Evolutionary conservation across 2,888 invertebrate genomes (phyloP).

Genomic region (Dryocosmus kuriphilus): DNA sequence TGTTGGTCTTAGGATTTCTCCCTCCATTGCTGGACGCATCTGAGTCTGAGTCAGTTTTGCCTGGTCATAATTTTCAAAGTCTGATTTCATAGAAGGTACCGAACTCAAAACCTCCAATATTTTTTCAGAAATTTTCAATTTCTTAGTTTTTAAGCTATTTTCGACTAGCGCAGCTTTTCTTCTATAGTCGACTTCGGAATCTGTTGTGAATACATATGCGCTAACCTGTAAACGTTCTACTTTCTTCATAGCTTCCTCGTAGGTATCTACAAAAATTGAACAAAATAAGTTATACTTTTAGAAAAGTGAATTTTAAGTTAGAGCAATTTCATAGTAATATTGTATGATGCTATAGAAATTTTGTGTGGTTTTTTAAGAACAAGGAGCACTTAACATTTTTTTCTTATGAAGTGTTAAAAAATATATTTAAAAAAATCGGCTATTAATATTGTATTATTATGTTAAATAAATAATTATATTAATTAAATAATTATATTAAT

Average conservation of each 20-base stretch:
- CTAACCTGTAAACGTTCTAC: not conserved
- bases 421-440: too few species aligned
- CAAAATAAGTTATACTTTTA: not conserved
- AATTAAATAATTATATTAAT: too few species aligned
- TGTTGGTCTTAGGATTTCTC: too few species aligned
- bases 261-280: not conserved
- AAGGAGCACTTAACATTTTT: too few species aligned
- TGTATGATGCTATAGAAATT: too few species aligned
- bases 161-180: not conserved
- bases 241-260: constrained; percentile 2
- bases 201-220: not conserved
- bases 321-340: too few species aligned
- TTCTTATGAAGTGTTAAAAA: too few species aligned
- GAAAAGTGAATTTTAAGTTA: not conserved
- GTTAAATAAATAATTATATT: too few species aligned
- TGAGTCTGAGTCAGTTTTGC: not conserved
- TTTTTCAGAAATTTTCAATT: not conserved
- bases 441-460: too few species aligned
- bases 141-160: not conserved
- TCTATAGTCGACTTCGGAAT: not conserved
- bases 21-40: too few species aligned
- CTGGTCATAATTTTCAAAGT: not conserved
- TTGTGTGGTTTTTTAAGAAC: too few species aligned
- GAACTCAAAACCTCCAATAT: not conserved
- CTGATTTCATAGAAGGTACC: not conserved